Base-by-base conservation (phyloP, 2,888 invertebrate species). In the Nemotelus pantherinus region DNA sequence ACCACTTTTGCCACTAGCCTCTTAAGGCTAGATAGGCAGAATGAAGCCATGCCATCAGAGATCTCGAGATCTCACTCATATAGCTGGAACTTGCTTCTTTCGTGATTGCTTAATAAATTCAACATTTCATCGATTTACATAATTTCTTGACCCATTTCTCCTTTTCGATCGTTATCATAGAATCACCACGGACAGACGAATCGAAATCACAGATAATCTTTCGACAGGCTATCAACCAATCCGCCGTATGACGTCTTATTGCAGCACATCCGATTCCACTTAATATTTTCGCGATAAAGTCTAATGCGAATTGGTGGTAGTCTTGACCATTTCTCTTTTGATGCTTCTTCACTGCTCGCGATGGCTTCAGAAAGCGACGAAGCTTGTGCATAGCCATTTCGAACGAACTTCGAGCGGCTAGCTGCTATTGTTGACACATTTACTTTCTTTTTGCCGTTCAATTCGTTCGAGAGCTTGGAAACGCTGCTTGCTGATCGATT, bases 361-460 rank as follows among this genome's bases (percentile, higher is more conserved):
- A 41, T 41, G 6, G 43, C 41, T 10, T 63, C 63, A 63, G 10
- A 41, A 44, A 5, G 47, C 39, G 47, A 65, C 44, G 47, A 53
- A 25, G 50, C 39, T 70, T 39, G 53, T 53, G 5, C 55, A 55
- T 70, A 55, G 55, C 25, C 70, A 70, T 70, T 53, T 70, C 43
- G 43, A 55, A 70, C 41, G 70, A 70, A 55, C 47, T 65, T n/a
- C 3, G 9, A 60, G 43, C 6, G 50, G 39, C 50, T 7, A 7
- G 70, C 5, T 5, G 10, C 53, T 9, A n/a, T 63, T n/a, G 44
- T 43, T 43, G 43, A 47, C 55, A 55, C 70, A 55, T 70, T 70
- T 70, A 70, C 70, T 70, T 70, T 70, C 70, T 70, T 70, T 70
- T 70, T 10, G 50, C 50, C 10, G 7, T 50, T 50, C 50, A 50